Evolutionary conservation across 1,140 invertebrate genomes (phyloP).

Genomic region (Brachionus paranguensis): DNA sequence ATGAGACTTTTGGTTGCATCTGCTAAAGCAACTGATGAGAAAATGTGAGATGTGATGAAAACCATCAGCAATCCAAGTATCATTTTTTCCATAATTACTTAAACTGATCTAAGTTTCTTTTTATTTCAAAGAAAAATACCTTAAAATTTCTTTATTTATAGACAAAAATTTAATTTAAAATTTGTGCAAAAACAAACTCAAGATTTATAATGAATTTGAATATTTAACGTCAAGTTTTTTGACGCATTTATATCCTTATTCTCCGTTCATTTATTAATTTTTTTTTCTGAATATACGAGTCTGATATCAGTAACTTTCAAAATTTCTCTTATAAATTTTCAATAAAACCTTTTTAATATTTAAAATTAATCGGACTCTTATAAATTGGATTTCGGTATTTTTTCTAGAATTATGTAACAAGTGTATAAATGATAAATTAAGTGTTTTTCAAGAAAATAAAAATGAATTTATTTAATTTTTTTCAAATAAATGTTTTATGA

Average conservation of each 20-base stretch:
- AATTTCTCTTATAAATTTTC: not conserved
- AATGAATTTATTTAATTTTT: not conserved
- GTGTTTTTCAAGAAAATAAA: slow-evolving; percentile 3
- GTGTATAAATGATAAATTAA: not conserved
- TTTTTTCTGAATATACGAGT: not conserved
- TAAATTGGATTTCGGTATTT: not conserved
- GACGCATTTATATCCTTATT: not conserved
- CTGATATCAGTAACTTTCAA: not conserved
- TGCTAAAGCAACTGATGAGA: not conserved
- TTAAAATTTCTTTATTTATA: not conserved
- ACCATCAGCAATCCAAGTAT: not conserved
- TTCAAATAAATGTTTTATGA: slow-evolving; percentile 12
- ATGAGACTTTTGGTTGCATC: not conserved
- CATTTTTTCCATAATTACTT: not conserved
- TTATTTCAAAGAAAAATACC: not conserved
- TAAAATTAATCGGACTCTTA: not conserved
- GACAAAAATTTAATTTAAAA: not conserved
- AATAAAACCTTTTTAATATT: not conserved
- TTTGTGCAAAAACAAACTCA: not conserved
- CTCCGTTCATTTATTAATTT: not conserved
- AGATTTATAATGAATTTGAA: not conserved
- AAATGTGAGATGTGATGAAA: not conserved
- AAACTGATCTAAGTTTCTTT: not conserved
- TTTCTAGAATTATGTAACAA: slow-evolving; percentile 23
- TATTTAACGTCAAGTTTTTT: not conserved